Evolutionary conservation across 1,140 invertebrate species (phyloP), one percentile per base, ranked within the genome.

Genomic region (Batillaria attramentaria): DNA sequence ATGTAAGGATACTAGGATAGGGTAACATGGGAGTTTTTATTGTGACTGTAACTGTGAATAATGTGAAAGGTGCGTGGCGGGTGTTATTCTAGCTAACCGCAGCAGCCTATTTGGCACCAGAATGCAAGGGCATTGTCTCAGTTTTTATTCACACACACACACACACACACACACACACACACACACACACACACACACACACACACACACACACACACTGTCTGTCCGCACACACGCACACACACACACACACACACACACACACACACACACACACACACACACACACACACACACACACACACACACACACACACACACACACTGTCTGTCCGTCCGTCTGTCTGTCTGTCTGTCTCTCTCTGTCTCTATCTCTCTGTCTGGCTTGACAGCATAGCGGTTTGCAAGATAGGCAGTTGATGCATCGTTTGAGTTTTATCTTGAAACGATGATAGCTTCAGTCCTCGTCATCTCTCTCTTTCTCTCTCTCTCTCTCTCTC

Each of bases 151-250:
- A 20, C 54, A 60, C 3, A 2, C 57, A 60, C 57, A 60, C 57
- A 60, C 24, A 60, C 57, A 60, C 57, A 60, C 57, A 60, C 57
- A 60, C 57, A 60, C 57, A 10, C 24, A 60, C 57, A 60, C 57
- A 60, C 57, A 60, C 57, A 60, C 57, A 60, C 57, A 60, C 57
- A 60, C 57, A 60, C 57, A 60, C 57, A 60, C 57, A 60, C 57
- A 24, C 57, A 60, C 57, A 60, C 57, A 60, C 57, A 60, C 57
- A 4, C 1, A 60, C 0, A 16, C 57, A 60, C n/a, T n/a, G n/a
- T n/a, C n/a, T n/a, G n/a, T 4, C 31, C 57, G 8, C 57, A 16
- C 57, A 2, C 57, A 6, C 57, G 8, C 57, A 24, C 10, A 31
- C 10, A 60, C 57, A 60, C 57, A 60, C 57, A 60, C 57, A 60